Conservation (phyloP, 2,113 vertebrate species). For the Saccopteryx leptura region DNA sequence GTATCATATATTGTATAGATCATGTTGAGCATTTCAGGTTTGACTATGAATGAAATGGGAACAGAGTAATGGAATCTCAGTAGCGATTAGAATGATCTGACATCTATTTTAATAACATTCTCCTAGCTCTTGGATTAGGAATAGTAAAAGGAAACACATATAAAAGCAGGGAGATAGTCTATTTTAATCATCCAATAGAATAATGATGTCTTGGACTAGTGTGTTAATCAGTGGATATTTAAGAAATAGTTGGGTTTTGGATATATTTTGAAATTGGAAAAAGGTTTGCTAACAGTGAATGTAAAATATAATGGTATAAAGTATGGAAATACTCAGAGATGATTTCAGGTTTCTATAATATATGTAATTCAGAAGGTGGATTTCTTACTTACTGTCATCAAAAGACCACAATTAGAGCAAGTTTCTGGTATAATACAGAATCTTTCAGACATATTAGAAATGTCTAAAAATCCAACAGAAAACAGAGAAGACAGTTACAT, state of each 20-base stretch:
- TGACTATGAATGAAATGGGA: neutral
- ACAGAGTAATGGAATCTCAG: neutral
- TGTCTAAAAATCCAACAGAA: neutral
- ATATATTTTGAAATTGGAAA: neutral
- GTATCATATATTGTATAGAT: neutral
- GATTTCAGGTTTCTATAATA: neutral
- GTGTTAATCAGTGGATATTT: neutral
- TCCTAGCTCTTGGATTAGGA: neutral
- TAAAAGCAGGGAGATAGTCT: neutral
- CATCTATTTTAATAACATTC: neutral
- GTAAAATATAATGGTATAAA: neutral
- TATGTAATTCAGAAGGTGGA: neutral
- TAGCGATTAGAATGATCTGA: neutral
- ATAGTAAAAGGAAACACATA: neutral
- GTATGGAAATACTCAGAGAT: neutral
- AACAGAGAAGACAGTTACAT: neutral
- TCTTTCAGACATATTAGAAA: neutral
- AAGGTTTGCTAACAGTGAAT: neutral
- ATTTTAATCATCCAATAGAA: neutral
- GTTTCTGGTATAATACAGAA: neutral
- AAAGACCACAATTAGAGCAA: neutral
- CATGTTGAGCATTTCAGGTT: neutral
- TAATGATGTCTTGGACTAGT: neutral
- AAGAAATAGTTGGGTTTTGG: neutral
- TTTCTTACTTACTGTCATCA: neutral